These are phyloP conservation scores for Tylochromis polylepis DNA, from an alignment of 2,113 vertebrate species.

Conservation along the genomic window DNA sequence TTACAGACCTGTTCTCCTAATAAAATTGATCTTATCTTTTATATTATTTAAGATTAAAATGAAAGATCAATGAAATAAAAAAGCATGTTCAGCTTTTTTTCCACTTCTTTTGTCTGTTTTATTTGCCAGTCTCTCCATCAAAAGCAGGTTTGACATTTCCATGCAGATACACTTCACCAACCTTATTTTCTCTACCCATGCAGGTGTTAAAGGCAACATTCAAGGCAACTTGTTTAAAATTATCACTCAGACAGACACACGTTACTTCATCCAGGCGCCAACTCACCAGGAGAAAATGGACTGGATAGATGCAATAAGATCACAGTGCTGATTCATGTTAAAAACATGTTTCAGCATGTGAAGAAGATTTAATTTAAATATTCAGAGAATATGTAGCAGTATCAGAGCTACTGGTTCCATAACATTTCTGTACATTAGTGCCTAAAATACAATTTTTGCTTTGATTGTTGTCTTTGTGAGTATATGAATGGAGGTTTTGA, in stretches of 20 bases:
- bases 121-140: background rate
- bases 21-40: background rate
- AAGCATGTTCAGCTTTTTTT: background rate
- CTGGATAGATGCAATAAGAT: conserved; percentile 90
- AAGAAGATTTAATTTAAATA: background rate
- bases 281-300: conserved; percentile 82
- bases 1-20: background rate
- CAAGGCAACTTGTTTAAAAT: conserved; percentile 97
- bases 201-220: conserved; percentile 93
- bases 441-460: background rate
- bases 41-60: background rate
- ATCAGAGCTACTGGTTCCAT: background rate
- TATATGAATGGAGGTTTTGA: background rate
- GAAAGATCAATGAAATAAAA: background rate
- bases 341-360: background rate
- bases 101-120: background rate
- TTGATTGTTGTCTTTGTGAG: background rate
- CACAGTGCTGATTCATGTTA: conserved; percentile 11
- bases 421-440: background rate
- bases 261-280: conserved; percentile 93
- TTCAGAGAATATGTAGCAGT: conserved; percentile 37
- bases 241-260: conserved; percentile 86
- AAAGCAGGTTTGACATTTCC: background rate
- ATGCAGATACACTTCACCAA: background rate
- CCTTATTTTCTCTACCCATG: background rate